Evolutionary conservation across 2,797 vertebrate species (phyloP), one percentile per base, ranked within the genome.

Genomic region (Petrocephalus sullivani): DNA sequence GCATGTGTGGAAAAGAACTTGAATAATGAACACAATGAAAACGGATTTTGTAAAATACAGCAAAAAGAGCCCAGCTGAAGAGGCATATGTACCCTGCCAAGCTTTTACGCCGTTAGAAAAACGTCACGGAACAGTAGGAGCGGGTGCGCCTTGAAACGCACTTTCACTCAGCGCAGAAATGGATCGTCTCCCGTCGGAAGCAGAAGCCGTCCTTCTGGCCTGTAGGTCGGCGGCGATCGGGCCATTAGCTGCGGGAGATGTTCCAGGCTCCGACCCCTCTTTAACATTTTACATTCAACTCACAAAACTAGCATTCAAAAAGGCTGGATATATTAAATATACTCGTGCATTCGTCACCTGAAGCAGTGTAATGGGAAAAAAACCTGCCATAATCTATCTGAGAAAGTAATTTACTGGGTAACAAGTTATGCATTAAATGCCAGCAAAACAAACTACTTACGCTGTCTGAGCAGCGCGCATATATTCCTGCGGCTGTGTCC

Each of bases 351-450:
- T 71, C 16, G 33, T 71, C 64, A 81, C 75, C 33, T 19, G 75
- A 81, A 49, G 75, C 75, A n/a, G 41, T n/a, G 33, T 9, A 49
- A 46, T n/a, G 75, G 10, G 10, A 7, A 54, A 81, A 81, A 81
- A 49, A n/a, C 14, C 71, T 78, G 16, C 71, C 6, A 81, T 49
- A n/a, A 81, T 81, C 41, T 81, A 14, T 81, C 75, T 49, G 16
- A 81, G 46, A 81, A 81, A 53, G 83, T 85, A 85, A 85, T 53
- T 57, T 57, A 53, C 54, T 85, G 49, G 12, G 21, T 28, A 57
- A 85, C 54, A 53, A 85, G 83, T 53, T 85, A 85, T 85, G 49
- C 83, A 85, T 57, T 53, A 85, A 53, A 53, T 85, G 12, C 49
- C 21, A 85, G 54, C 21, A 14, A 57, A 57, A 53, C 14, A 57